Evolutionary conservation across 2,888 invertebrate species (phyloP).

Genomic region (Ectemnius lituratus): DNA sequence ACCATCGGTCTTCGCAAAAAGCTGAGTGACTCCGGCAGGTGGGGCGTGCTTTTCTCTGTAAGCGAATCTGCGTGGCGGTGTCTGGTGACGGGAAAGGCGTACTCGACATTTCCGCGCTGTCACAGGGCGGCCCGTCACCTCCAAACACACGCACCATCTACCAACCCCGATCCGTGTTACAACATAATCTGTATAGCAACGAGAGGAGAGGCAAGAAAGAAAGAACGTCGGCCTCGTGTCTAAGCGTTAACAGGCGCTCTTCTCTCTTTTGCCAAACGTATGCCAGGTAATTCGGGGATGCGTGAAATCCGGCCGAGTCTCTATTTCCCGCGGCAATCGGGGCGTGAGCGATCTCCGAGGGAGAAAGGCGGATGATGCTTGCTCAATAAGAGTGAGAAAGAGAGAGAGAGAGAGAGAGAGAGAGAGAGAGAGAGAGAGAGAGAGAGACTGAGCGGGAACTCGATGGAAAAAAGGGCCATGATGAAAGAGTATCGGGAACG

Average conservation of each 20-base stretch:
- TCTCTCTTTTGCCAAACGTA: conserved; percentile 24
- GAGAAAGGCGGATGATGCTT: neutral
- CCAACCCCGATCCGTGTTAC: no score
- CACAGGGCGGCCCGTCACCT: conserved; percentile 20
- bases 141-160: conserved; percentile 18
- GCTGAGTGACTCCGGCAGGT: no score
- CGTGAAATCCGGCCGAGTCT: conserved; percentile 76
- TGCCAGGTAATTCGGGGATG: conserved; percentile 75
- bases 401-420: conserved; percentile 19
- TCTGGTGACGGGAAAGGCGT: no score
- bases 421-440: conserved; percentile 39
- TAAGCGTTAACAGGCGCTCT: conserved; percentile 24
- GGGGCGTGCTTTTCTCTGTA: no score
- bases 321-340: conserved; percentile 59
- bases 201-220: neutral
- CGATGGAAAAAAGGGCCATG: conserved; percentile 17
- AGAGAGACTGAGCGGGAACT: conserved; percentile 30
- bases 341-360: conserved; percentile 52
- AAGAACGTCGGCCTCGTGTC: conserved; percentile 19
- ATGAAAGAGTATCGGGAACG: neutral
- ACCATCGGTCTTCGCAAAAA: no score
- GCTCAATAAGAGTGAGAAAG: neutral
- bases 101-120: no score
- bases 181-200: neutral
- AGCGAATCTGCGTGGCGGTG: no score